phyloP scores from a whole-genome alignment of 1,140 invertebrate species.

The Drosophila tropicalis region DNA sequence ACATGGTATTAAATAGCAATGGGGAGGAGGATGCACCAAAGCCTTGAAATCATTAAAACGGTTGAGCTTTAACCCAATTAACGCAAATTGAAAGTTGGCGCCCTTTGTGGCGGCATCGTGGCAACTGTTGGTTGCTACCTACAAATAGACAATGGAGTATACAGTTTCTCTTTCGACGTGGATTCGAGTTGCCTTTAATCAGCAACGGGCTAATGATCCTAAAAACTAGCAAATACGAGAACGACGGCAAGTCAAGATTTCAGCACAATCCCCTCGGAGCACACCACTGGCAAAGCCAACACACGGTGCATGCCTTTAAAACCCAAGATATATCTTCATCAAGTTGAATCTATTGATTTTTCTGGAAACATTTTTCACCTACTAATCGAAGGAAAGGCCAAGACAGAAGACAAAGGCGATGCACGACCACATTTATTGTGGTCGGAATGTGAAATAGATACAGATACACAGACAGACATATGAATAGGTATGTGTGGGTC shows the following conservation, averaged over 20 bases:
- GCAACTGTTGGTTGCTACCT: too few species aligned
- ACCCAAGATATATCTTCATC: slow-evolving; percentile 13
- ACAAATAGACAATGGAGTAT: not conserved
- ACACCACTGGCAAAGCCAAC: slow-evolving; percentile 8
- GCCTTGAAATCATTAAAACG: too few species aligned
- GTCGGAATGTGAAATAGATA: slow-evolving; percentile 32
- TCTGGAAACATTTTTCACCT: slow-evolving; percentile 50
- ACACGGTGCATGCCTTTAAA: slow-evolving; percentile 12
- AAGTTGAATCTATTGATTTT: slow-evolving; percentile 68
- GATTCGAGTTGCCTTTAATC: not conserved
- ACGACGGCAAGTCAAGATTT: not conserved
- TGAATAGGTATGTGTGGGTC: slow-evolving; percentile 2
- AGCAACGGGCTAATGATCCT: not conserved
- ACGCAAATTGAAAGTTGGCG: too few species aligned
- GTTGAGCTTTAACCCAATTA: too few species aligned
- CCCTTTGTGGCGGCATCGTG: too few species aligned
- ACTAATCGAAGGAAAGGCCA: slow-evolving; percentile 48
- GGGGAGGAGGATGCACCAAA: too few species aligned
- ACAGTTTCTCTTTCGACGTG: not conserved
- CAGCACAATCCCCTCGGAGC: not conserved
- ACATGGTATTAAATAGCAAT: too few species aligned
- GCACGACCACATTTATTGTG: slow-evolving; percentile 61
- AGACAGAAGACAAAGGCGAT: slow-evolving; percentile 57
- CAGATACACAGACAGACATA: not conserved
- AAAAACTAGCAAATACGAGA: not conserved